Percentiles rank a stretch among this genome's conserved stretches.
Conservation (phyloP, 2,113 vertebrate species). For the Eurystomus gularis region DNA sequence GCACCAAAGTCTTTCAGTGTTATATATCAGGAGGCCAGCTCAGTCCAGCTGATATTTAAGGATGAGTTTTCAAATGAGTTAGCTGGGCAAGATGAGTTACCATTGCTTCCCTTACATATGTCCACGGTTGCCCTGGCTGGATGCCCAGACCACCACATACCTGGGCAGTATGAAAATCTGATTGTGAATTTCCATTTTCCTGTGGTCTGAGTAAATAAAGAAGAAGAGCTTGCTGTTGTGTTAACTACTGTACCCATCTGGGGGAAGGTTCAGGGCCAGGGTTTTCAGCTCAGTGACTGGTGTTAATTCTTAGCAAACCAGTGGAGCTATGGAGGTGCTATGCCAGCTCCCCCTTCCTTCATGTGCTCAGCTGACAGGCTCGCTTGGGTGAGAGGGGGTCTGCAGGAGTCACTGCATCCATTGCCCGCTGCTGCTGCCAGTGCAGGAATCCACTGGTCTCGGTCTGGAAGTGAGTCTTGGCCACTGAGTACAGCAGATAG, state of each 20-base stretch:
- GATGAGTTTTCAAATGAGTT: not conserved
- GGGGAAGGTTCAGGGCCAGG: not conserved
- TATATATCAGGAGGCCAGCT: not conserved
- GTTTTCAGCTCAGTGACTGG: conserved; percentile 14
- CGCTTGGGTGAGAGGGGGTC: not conserved
- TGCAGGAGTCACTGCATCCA: not conserved
- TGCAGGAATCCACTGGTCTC: rapidly evolving
- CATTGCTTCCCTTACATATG: not conserved
- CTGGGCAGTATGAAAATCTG: conserved; percentile 17
- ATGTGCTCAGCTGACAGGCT: not conserved
- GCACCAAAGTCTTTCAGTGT: not conserved
- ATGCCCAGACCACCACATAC: conserved; percentile 11
- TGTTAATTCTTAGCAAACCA: not conserved
- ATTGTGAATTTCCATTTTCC: not conserved
- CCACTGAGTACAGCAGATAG: not conserved
- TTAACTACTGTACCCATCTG: not conserved
- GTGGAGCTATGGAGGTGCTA: not conserved
- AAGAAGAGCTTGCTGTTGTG: not conserved
- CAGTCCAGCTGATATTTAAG: conserved; percentile 16
- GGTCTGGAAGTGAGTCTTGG: not conserved
- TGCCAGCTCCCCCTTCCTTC: conserved; percentile 4
- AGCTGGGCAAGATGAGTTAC: not conserved
- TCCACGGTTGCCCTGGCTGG: not conserved
- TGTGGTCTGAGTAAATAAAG: conserved; percentile 22
- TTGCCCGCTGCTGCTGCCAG: not conserved